Percentiles rank a stretch among this genome's conserved stretches.
phyloP scores from a whole-genome alignment of 1,140 invertebrate genomes.

The Centruroides vittatus region DNA sequence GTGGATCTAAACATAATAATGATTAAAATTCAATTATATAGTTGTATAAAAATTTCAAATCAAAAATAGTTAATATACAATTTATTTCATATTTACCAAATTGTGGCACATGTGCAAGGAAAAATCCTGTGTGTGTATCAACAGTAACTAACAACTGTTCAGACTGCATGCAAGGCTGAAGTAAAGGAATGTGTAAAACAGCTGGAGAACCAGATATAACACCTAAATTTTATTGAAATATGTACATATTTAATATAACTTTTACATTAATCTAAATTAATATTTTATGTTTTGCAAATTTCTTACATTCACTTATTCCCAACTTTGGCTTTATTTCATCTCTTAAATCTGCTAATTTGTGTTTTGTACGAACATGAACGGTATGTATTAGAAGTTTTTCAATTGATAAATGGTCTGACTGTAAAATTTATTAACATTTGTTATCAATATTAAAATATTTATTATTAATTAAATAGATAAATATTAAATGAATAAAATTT shows the following conservation, averaged over 20 bases:
- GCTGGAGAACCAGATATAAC: conserved; percentile 66
- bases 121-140: conserved; percentile 82
- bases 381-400: conserved; percentile 93
- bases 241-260: too few species aligned
- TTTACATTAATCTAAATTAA: too few species aligned
- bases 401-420: conserved; percentile 77
- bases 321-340: conserved; percentile 52
- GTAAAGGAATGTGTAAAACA: conserved; percentile 71
- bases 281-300: not conserved
- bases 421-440: not conserved
- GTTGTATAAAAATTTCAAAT: too few species aligned
- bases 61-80: too few species aligned
- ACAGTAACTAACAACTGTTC: conserved; percentile 83
- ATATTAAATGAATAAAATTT: too few species aligned
- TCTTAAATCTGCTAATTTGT: conserved; percentile 65
- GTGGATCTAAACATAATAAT: conserved; percentile 25
- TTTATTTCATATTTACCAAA: conserved; percentile 40
- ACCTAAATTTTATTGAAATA: conserved; percentile 30
- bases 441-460: too few species aligned
- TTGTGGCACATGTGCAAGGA: conserved; percentile 77
- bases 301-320: conserved; percentile 53
- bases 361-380: conserved; percentile 79
- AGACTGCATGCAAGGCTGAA: conserved; percentile 72
- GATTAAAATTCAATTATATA: too few species aligned
- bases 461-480: too few species aligned